phyloP scores from a whole-genome alignment of 2,888 invertebrate species.

The Acanthosepion esculentum region DNA sequence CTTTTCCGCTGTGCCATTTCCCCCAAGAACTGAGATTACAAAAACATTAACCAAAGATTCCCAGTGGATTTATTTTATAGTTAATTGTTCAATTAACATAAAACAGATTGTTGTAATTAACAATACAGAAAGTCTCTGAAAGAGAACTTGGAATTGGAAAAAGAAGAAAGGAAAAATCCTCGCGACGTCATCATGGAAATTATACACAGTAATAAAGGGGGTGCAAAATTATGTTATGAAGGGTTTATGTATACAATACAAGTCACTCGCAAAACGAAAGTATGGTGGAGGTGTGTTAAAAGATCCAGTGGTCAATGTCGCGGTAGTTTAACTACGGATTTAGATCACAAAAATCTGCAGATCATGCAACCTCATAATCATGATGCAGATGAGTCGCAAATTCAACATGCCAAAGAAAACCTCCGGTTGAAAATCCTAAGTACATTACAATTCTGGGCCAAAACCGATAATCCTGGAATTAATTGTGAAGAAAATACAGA shows the following conservation, averaged over 20 bases:
- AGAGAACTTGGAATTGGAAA: no score
- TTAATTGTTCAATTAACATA: no score
- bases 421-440: not conserved
- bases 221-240: not conserved
- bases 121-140: no score
- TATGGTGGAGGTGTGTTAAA: conserved; percentile 8
- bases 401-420: not conserved
- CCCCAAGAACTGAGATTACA: no score
- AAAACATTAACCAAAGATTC: no score
- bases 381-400: not conserved
- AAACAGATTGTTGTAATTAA: no score
- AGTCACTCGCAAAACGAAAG: not conserved
- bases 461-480: not conserved
- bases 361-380: conserved; percentile 33
- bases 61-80: no score
- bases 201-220: conserved; percentile 36
- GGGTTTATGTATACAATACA: conserved; percentile 34
- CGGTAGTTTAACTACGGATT: not conserved
- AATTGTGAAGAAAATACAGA: not conserved
- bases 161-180: no score
- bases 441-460: not conserved
- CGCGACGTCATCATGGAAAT: not conserved
- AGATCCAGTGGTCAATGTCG: conserved; percentile 33
- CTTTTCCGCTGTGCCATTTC: no score
- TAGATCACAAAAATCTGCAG: not conserved